Evolutionary conservation across 2,113 vertebrate species (phyloP).

Genomic region (Rafetus swinhoei): DNA sequence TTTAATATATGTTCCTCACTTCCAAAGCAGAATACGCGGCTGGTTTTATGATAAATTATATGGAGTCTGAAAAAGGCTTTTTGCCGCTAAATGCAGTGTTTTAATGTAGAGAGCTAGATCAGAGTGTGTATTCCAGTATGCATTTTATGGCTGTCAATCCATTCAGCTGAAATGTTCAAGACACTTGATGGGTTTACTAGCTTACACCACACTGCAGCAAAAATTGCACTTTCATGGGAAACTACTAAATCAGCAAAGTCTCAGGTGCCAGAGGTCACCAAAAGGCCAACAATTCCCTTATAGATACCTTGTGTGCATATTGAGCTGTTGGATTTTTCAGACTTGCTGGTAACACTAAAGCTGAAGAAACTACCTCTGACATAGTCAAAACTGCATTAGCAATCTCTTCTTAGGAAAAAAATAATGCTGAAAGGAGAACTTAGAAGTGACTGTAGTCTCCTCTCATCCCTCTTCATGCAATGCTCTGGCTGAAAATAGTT

Average conservation of each 20-base stretch:
- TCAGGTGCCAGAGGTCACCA: background rate
- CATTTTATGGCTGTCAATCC: background rate
- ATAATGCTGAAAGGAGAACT: background rate
- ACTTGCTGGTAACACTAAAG: background rate
- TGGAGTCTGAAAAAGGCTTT: background rate
- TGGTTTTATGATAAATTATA: background rate
- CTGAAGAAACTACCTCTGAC: background rate
- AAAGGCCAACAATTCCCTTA: background rate
- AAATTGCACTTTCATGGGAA: rapidly evolving
- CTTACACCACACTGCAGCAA: background rate
- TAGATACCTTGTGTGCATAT: rapidly evolving
- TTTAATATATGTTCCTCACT: background rate
- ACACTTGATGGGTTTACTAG: rapidly evolving
- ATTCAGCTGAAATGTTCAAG: background rate
- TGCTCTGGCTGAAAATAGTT: background rate
- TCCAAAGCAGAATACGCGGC: background rate
- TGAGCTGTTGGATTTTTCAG: background rate
- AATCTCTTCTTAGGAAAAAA: background rate
- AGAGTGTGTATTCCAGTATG: background rate
- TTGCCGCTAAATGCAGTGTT: background rate
- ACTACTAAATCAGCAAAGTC: background rate
- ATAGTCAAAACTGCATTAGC: background rate
- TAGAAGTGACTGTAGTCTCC: background rate
- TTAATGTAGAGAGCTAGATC: background rate
- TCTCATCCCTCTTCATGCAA: background rate